A percentile compares a stretch with the other conserved stretches of the same genome.
These are phyloP conservation scores for Drosophila falleni DNA, from an alignment of 2,888 invertebrate genomes.

Conservation along the genomic window DNA sequence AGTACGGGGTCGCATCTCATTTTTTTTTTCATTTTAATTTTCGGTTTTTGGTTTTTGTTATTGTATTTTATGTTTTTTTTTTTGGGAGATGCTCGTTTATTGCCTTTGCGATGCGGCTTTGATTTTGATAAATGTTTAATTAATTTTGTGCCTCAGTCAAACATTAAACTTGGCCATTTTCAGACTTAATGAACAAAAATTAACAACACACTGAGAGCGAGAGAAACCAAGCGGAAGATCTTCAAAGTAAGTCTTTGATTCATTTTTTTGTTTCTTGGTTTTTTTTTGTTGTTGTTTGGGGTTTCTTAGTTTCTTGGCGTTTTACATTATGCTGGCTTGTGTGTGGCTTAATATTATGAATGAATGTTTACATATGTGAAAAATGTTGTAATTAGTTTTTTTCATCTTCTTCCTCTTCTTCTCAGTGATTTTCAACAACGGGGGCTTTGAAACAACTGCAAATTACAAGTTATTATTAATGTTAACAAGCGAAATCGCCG, in stretches of 20 bases:
- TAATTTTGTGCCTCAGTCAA: constrained; percentile 75
- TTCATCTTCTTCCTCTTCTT: constrained; percentile 34
- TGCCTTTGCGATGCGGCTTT: constrained; percentile 63
- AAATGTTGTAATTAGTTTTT: constrained; percentile 82
- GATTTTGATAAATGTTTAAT: constrained; percentile 83
- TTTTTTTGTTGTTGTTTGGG: constrained; percentile 3
- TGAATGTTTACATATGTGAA: constrained; percentile 82
- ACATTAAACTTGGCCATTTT: constrained; percentile 79
- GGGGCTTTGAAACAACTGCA: constrained; percentile 71
- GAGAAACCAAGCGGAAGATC: constrained; percentile 78
- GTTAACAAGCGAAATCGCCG: constrained; percentile 82
- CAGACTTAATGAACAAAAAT: constrained; percentile 82
- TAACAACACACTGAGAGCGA: constrained; percentile 72
- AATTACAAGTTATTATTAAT: constrained; percentile 82
- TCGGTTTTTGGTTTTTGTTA: constrained; percentile 10
- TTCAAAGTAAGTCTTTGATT: constrained; percentile 71
- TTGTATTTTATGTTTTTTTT: constrained; percentile 11
- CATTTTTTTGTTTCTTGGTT: constrained; percentile 35
- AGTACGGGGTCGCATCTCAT: constrained; percentile 23
- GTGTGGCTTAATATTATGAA: constrained; percentile 74
- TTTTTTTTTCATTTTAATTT: constrained; percentile 17
- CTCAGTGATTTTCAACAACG: constrained; percentile 77
- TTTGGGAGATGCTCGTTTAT: constrained; percentile 32
- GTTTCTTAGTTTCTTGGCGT: constrained; percentile 64
- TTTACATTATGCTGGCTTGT: constrained; percentile 76